Base-by-base conservation (phyloP, 2,797 vertebrate genomes). In the Acropternis orthonyx region DNA sequence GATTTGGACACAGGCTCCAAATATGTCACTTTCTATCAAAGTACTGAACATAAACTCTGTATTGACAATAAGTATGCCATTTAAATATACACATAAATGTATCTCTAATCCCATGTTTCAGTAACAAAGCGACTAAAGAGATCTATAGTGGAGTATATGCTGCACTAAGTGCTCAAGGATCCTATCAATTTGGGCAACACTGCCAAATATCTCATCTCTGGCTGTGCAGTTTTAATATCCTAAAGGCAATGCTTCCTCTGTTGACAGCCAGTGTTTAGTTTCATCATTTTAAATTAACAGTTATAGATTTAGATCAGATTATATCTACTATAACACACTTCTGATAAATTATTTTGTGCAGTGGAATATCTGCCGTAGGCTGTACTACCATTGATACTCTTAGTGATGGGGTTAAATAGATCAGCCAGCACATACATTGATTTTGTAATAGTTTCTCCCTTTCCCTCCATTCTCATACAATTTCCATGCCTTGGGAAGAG, bases 91-190 rank as follows among this genome's bases (percentile, higher is more conserved):
- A 16, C 22, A 20, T 8, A n/a, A 43, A 27, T 0, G 11, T 10
- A 3, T 5, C 48, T 8, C 20, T 13, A 27, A 52, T 2, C 4
- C 43, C 58, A 4, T 4, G 20, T 12, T 52, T 20, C 39, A 69
- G 34, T 16, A 32, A 27, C 2, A 14, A 30, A 61, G 43, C 34
- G 39, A 37, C 65, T 10, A 1, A 10, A 17, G 32, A 13, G 2
- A 36, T 3, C 36, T 43, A 12, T 21, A 16, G 4, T 0, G 0
- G 7, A 72, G 21, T 41, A 37, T 12, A 28, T 9, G 26, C 36
- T 66, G 36, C 30, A 44, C 2, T 2, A 7, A 16, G 27, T 4
- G 30, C 9, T 43, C 54, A 32, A 22, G 10, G 32, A 23, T 14
- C 27, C 28, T 67, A 30, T 2, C 73, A n/a, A 4, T 14, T 8